phyloP scores from a whole-genome alignment of 1,140 invertebrate species.

The Drosophila saltans region DNA sequence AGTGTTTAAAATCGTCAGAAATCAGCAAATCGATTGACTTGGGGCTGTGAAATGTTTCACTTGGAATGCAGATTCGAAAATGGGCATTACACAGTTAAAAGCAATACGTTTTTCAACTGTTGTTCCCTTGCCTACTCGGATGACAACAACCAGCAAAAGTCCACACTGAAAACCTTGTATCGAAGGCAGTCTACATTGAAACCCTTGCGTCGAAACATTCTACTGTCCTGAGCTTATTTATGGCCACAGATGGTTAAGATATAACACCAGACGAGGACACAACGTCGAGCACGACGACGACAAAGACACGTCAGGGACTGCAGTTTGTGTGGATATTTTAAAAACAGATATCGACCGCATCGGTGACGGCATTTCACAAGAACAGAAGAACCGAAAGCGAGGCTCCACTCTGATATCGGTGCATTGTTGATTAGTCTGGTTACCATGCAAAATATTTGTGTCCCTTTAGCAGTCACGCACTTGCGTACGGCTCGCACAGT shows the following conservation, averaged over 20 bases:
- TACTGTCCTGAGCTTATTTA: conserved; percentile 79
- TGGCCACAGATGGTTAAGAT: conserved; percentile 77
- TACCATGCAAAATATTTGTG: conserved; percentile 18
- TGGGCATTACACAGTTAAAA: conserved; percentile 17
- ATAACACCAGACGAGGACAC: conserved; percentile 71
- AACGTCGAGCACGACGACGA: conserved; percentile 26
- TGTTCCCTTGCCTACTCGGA: conserved; percentile 48
- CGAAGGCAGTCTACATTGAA: conserved; percentile 39
- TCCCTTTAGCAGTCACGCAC: conserved; percentile 47
- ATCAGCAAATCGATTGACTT: conserved; percentile 10
- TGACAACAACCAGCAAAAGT: conserved; percentile 50
- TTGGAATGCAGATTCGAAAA: conserved; percentile 18
- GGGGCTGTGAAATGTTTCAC: conserved; percentile 13
- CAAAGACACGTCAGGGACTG: conserved; percentile 38
- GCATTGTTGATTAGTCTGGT: conserved; percentile 64
- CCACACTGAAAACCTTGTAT: conserved; percentile 31
- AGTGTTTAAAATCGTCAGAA: neutral
- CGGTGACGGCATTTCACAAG: conserved; percentile 68
- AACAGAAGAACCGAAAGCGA: conserved; percentile 34
- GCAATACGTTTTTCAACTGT: conserved; percentile 24
- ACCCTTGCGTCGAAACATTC: conserved; percentile 61
- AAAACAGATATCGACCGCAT: conserved; percentile 62
- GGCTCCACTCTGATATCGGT: conserved; percentile 56
- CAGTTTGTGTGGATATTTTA: conserved; percentile 48
- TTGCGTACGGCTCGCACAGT: conserved; percentile 8